phyloP scores from a whole-genome alignment of 2,113 vertebrate genomes.

The Pelusios castaneus region DNA sequence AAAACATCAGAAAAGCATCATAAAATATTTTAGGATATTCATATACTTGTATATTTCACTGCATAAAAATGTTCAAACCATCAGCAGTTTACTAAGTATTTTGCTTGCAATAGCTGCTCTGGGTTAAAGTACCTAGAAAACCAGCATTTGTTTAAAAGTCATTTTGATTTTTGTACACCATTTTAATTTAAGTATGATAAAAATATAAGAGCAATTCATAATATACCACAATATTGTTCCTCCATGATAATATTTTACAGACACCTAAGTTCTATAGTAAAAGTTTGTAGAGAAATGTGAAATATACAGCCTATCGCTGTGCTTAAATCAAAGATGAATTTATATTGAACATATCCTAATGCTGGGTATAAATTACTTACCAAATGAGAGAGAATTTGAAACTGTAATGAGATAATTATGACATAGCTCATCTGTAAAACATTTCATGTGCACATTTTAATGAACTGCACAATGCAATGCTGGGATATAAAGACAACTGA shows the following conservation, averaged over 20 bases:
- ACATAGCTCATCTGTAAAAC: constrained; percentile 68
- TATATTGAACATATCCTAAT: background rate
- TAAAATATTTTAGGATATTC: background rate
- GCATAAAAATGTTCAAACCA: background rate
- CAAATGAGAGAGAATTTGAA: constrained; percentile 61
- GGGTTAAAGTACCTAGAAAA: constrained; percentile 32
- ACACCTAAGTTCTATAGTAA: background rate
- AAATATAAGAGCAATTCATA: background rate
- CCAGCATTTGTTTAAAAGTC: constrained; percentile 50
- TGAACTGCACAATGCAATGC: constrained; percentile 62
- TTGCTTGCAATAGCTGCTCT: constrained; percentile 23
- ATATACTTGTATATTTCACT: background rate
- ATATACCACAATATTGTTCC: constrained; percentile 22
- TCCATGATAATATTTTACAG: background rate
- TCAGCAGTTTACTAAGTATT: background rate
- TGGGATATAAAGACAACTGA: constrained; percentile 49
- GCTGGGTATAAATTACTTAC: constrained; percentile 43
- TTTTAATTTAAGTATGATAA: constrained; percentile 43
- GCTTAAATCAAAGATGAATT: constrained; percentile 1
- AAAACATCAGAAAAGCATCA: background rate
- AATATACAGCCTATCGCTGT: constrained; percentile 18
- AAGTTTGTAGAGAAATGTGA: background rate
- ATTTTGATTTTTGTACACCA: constrained; percentile 60
- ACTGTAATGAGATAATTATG: constrained; percentile 38
- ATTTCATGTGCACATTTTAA: constrained; percentile 70